Evolutionary conservation across 2,797 vertebrate species (phyloP).

Genomic region (Adrianichthys oophorus): DNA sequence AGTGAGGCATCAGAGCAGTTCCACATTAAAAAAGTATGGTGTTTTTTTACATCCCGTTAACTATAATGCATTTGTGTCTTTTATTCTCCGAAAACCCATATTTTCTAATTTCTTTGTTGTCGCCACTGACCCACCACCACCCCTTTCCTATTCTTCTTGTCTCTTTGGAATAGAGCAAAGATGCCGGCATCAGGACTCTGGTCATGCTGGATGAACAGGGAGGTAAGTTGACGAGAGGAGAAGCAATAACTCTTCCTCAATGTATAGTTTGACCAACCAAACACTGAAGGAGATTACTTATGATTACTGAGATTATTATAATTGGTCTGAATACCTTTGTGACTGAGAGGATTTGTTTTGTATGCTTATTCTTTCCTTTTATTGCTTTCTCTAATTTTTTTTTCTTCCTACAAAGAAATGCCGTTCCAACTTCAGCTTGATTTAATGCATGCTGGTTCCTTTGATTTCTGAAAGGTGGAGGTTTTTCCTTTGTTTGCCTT

Average conservation of each 20-base stretch:
- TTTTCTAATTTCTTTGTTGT: too few relatives aligned
- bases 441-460: constrained; percentile 42
- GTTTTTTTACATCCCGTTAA: too few relatives aligned
- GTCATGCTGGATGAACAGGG: constrained; percentile 99
- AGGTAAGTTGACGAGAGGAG: constrained; percentile 83
- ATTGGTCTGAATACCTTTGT: constrained; percentile 9
- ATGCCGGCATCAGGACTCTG: constrained; percentile 99
- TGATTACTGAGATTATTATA: constrained; percentile 4
- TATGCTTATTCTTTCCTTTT: constrained; percentile 45
- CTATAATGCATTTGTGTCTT: too few relatives aligned
- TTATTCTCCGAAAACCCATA: too few relatives aligned
- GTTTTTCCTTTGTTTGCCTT: constrained; percentile 57
- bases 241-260: too few relatives aligned
- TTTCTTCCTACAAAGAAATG: neutral
- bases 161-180: constrained; percentile 89
- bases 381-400: constrained; percentile 52
- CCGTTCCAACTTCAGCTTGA: constrained; percentile 14
- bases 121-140: too few relatives aligned
- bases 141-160: too few relatives aligned
- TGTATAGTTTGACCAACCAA: neutral
- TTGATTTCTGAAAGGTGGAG: constrained; percentile 18
- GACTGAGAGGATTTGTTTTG: constrained; percentile 44
- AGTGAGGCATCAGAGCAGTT: too few relatives aligned
- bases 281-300: neutral
- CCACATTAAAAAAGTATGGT: too few relatives aligned